Evolutionary conservation across 1,140 invertebrate genomes (phyloP).

Genomic region (Bursaphelenchus mucronatus): DNA sequence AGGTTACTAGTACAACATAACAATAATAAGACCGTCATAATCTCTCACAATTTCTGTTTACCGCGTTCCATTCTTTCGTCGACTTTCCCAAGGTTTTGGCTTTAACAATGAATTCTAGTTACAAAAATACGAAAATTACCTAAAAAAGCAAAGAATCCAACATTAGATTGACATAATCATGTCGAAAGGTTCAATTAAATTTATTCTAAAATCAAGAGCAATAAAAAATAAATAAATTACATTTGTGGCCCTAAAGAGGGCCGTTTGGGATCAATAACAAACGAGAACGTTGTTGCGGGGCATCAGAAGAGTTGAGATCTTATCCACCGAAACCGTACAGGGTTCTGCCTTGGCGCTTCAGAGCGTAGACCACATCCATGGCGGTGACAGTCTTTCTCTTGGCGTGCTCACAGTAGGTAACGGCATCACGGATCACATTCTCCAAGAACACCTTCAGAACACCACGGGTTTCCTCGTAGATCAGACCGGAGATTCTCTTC

Average conservation of each 20-base stretch:
- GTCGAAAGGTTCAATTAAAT: too few relatives aligned
- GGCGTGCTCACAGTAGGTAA: conserved; percentile 77
- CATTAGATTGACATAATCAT: too few relatives aligned
- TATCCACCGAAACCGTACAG: conserved; percentile 68
- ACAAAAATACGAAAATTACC: too few relatives aligned
- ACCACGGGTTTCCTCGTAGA: conserved; percentile 66
- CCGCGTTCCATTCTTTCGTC: too few relatives aligned
- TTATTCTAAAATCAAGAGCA: too few relatives aligned
- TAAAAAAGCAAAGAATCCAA: too few relatives aligned
- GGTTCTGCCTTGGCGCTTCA: conserved; percentile 75
- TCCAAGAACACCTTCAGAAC: conserved; percentile 68
- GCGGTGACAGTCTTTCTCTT: conserved; percentile 78
- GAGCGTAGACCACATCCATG: conserved; percentile 80
- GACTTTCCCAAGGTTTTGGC: too few relatives aligned
- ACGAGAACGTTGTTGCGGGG: conserved; percentile 4
- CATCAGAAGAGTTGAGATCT: conserved; percentile 24
- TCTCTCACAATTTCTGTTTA: too few relatives aligned
- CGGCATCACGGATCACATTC: conserved; percentile 75
- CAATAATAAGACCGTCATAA: too few relatives aligned
- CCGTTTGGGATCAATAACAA: conserved; percentile 42
- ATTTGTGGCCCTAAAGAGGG: conserved; percentile 40
- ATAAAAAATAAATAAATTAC: background rate
- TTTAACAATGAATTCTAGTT: too few relatives aligned
- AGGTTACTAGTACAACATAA: too few relatives aligned
- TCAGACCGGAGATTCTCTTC: conserved; percentile 72